Conservation (phyloP, 2,113 vertebrate species). For the Nesospiza acunhae region DNA sequence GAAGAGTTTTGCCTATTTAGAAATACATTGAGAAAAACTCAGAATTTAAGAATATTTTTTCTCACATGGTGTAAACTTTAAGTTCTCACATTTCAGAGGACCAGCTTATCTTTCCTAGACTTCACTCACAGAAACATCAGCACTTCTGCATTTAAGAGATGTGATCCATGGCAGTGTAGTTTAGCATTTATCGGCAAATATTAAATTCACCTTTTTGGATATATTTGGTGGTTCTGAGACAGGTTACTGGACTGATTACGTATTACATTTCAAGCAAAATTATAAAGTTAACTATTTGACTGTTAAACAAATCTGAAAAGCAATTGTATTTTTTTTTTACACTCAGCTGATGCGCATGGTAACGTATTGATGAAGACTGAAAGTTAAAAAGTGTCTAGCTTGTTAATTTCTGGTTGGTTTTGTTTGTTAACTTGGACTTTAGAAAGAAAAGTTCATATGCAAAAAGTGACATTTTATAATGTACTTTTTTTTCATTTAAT, state of each 20-base stretch:
- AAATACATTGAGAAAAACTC: background rate
- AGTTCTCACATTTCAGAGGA: background rate
- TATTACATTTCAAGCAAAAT: background rate
- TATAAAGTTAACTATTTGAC: background rate
- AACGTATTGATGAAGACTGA: background rate
- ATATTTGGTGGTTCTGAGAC: background rate
- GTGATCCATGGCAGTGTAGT: background rate
- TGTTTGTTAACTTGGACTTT: background rate
- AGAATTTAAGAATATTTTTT: background rate
- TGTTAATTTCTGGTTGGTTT: background rate
- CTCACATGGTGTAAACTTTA: background rate
- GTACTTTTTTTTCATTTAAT: background rate
- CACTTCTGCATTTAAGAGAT: background rate
- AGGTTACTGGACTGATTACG: background rate
- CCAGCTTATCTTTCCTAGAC: background rate
- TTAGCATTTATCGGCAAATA: background rate
- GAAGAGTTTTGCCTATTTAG: background rate
- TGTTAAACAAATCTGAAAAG: background rate
- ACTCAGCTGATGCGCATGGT: background rate
- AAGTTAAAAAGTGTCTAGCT: background rate
- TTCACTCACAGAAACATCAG: background rate
- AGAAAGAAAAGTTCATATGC: background rate
- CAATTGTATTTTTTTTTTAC: background rate
- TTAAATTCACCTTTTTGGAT: background rate
- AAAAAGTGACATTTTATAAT: background rate